These are phyloP conservation scores for Stichodactyla mertensii DNA, from an alignment of 64 coral and sea anemone genomes.

Conservation along the genomic window DNA sequence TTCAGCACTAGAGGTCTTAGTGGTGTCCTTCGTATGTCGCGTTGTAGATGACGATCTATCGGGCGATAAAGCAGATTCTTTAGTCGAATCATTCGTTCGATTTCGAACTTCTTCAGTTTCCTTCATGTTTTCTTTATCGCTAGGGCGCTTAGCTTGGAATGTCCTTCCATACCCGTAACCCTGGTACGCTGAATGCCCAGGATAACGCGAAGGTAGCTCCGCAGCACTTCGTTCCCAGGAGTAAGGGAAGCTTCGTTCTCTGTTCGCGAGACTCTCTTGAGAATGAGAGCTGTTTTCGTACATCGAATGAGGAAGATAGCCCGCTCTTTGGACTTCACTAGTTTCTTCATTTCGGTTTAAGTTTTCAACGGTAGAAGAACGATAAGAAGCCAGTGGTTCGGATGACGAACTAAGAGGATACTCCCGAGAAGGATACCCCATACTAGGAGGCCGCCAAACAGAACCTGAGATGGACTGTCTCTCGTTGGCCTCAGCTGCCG, in stretches of 20 bases:
- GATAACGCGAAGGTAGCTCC: not conserved
- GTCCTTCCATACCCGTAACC: not conserved
- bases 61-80: conserved; percentile 4
- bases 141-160: not conserved
- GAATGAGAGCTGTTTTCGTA: not conserved
- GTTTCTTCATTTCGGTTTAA: not conserved
- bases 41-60: not conserved
- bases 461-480: not conserved
- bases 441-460: not conserved
- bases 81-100: not conserved
- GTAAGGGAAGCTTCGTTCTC: not conserved
- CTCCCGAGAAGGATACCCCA: not conserved
- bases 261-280: not conserved
- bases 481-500: not conserved
- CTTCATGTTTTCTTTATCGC: conserved; percentile 3
- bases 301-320: not conserved
- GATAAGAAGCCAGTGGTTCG: not conserved
- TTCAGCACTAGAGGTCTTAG: not conserved
- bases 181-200: conserved; percentile 17
- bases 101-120: not conserved
- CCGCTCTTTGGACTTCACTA: not conserved
- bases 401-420: not conserved
- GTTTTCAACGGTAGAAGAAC: not conserved
- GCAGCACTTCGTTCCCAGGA: not conserved
- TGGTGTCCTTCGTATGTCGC: not conserved